Conservation (phyloP, 2,113 vertebrate species). For the Chaetodon auriga region DNA sequence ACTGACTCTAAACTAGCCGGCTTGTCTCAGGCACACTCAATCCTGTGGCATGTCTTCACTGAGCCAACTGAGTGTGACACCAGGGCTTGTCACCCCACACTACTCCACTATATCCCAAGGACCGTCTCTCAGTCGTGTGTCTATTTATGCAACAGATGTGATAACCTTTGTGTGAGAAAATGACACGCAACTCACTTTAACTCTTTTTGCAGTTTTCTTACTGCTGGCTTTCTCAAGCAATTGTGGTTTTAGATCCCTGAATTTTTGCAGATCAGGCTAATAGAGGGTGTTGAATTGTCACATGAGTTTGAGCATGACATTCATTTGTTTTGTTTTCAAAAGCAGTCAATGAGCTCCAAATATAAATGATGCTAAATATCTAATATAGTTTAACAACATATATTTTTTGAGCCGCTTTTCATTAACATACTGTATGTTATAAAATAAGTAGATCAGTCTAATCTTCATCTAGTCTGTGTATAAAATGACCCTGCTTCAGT, state of each 20-base stretch:
- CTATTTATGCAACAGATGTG: constrained; percentile 10
- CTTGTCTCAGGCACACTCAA: constrained; percentile 37
- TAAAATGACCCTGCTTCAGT: constrained; percentile 2
- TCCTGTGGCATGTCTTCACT: constrained; percentile 52
- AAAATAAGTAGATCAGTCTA: constrained; percentile 1
- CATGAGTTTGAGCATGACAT: not conserved
- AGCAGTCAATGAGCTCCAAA: not conserved
- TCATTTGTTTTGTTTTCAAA: not conserved
- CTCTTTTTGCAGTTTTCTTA: constrained; percentile 2
- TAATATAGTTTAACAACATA: not conserved
- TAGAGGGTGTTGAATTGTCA: not conserved
- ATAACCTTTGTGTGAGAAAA: not conserved
- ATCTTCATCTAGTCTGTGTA: not conserved
- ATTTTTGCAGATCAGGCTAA: not conserved
- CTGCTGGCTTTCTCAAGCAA: not conserved
- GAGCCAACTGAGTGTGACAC: constrained; percentile 37
- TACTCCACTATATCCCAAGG: constrained; percentile 12
- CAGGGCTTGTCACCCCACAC: constrained; percentile 7
- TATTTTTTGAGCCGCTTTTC: constrained; percentile 1
- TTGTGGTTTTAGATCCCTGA: constrained; percentile 10
- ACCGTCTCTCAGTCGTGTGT: constrained; percentile 1
- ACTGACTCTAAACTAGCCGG: constrained; percentile 39
- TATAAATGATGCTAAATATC: not conserved
- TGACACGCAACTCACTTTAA: not conserved
- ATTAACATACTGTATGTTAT: not conserved